phyloP scores from a whole-genome alignment of 2,888 invertebrate genomes.

The Synanthedon vespiformis region DNA sequence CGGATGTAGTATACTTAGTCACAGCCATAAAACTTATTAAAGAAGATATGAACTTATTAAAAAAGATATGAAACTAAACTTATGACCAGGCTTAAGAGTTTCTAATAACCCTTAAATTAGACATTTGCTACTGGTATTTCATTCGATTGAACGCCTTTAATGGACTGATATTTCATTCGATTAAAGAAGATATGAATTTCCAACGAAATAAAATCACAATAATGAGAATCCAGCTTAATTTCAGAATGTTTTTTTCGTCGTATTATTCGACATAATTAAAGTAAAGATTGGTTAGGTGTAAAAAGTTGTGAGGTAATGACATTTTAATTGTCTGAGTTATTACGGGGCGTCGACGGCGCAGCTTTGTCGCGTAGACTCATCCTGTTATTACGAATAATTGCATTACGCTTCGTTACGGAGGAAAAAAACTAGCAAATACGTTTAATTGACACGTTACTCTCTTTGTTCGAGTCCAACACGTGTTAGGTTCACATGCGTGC shows the following conservation, averaged over 20 bases:
- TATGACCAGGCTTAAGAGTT: too few relatives aligned
- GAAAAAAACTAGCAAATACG: conserved; percentile 52
- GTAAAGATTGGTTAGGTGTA: conserved; percentile 52
- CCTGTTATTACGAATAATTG: conserved; percentile 69
- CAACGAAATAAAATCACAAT: too few relatives aligned
- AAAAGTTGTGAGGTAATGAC: conserved; percentile 61
- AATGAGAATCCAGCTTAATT: background rate
- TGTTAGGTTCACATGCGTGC: conserved; percentile 45
- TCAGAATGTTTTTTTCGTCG: conserved; percentile 18
- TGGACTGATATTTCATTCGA: too few relatives aligned
- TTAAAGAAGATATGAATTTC: too few relatives aligned
- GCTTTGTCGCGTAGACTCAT: conserved; percentile 59
- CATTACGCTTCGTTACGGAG: conserved; percentile 67
- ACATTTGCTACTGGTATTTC: too few relatives aligned
- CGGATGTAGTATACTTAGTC: too few relatives aligned
- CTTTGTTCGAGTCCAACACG: conserved; percentile 58
- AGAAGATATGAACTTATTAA: too few relatives aligned
- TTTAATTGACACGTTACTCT: conserved; percentile 65
- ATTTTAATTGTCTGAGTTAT: conserved; percentile 66
- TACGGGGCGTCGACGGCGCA: conserved; percentile 39
- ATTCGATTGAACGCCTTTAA: too few relatives aligned
- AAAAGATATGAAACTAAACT: too few relatives aligned
- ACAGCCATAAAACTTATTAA: too few relatives aligned
- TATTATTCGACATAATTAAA: conserved; percentile 52
- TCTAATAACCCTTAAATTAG: too few relatives aligned